Conservation (phyloP, 92 coral and sea anemone species). For the Epizoanthus fatuus region DNA sequence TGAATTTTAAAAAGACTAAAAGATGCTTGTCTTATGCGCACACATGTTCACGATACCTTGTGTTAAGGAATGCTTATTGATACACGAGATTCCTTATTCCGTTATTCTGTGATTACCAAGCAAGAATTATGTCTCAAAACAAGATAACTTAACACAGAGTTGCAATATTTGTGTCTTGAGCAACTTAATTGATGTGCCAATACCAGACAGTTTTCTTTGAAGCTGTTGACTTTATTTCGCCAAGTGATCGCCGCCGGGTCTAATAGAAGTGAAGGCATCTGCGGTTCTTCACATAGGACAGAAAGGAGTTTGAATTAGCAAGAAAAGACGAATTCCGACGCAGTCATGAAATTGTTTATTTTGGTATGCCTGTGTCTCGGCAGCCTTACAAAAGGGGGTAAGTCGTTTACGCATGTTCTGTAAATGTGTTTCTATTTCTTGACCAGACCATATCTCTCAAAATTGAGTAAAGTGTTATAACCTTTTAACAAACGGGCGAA, state of each 20-base stretch:
- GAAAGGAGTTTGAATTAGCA: neutral
- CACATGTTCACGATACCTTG: neutral
- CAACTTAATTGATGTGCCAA: too few species aligned
- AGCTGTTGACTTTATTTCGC: neutral
- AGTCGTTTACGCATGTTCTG: neutral
- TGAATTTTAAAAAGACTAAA: conserved; percentile 30
- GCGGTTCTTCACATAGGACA: neutral
- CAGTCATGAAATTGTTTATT: neutral
- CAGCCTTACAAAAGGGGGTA: conserved; percentile 7
- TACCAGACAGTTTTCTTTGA: neutral
- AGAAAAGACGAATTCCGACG: neutral
- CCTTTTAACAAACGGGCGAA: too few species aligned
- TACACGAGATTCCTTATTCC: neutral
- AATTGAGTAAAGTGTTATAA: too few species aligned
- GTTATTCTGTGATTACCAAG: neutral
- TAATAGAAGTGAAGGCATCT: neutral
- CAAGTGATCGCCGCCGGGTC: neutral
- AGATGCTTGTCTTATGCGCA: conserved; percentile 2
- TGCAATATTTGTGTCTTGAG: too few species aligned
- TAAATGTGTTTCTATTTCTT: neutral
- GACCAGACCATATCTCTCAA: too few species aligned
- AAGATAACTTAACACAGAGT: too few species aligned
- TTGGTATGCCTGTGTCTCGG: neutral
- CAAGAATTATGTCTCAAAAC: too few species aligned
- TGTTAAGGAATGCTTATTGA: conserved; percentile 3